Evolutionary conservation across 2,888 invertebrate genomes (phyloP).

Genomic region (Drosophila neoperkinsi): DNA sequence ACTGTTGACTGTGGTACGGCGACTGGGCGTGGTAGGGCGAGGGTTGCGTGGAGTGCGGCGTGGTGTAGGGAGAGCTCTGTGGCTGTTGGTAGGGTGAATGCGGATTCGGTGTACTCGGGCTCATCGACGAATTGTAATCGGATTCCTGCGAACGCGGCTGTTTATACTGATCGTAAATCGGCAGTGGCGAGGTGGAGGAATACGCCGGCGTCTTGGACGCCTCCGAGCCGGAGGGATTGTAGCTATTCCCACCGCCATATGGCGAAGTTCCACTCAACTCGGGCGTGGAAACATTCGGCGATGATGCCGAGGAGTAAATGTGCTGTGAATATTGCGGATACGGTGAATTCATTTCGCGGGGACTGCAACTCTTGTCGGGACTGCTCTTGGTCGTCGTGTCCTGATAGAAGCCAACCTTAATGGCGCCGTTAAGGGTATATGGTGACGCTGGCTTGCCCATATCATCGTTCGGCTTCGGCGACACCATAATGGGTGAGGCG

Average conservation of each 20-base stretch:
- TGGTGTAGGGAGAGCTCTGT: constrained; percentile 85
- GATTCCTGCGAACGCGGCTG: constrained; percentile 86
- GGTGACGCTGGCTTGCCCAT: constrained; percentile 87
- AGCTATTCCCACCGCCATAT: constrained; percentile 83
- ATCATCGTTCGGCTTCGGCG: constrained; percentile 90
- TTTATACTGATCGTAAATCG: constrained; percentile 87
- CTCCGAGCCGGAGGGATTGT: constrained; percentile 84
- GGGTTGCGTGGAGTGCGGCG: constrained; percentile 81
- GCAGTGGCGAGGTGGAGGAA: constrained; percentile 83
- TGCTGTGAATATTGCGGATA: constrained; percentile 87
- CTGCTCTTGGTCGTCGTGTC: constrained; percentile 94
- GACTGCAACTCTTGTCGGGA: constrained; percentile 93
- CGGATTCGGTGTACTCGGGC: constrained; percentile 86
- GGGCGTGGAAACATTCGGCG: constrained; percentile 86
- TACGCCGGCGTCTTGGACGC: constrained; percentile 84
- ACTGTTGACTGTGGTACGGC: constrained; percentile 80
- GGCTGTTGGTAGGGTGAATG: constrained; percentile 87
- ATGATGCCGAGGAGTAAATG: constrained; percentile 87
- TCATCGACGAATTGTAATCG: constrained; percentile 87
- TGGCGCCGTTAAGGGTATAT: constrained; percentile 92
- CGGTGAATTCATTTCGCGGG: constrained; percentile 89
- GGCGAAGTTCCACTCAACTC: constrained; percentile 84
- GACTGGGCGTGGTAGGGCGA: constrained; percentile 85
- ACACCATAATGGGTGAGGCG: constrained; percentile 90
- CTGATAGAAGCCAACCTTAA: constrained; percentile 95